These are phyloP conservation scores for Dasysyrphus tricinctus DNA, from an alignment of 2,888 invertebrate species.

Conservation along the genomic window DNA sequence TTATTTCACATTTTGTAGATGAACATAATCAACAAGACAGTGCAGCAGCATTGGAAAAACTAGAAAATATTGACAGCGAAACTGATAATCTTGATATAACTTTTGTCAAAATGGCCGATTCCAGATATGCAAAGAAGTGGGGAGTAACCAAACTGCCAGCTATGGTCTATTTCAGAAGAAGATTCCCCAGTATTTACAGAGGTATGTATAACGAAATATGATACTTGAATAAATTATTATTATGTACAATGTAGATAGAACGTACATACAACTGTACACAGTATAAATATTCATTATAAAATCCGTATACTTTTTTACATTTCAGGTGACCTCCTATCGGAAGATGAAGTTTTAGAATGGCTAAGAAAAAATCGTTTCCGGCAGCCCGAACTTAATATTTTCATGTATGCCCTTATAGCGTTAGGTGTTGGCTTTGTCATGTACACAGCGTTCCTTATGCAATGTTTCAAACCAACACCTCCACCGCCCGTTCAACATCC, in stretches of 20 bases:
- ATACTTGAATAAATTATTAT: not conserved
- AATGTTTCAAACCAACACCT: constrained; percentile 92
- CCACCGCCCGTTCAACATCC: constrained; percentile 85
- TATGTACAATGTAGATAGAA: no score
- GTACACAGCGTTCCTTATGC: constrained; percentile 95
- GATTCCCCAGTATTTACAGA: constrained; percentile 96
- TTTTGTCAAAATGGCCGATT: constrained; percentile 96
- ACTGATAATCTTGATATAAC: constrained; percentile 97
- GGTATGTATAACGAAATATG: constrained; percentile 85
- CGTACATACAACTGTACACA: no score
- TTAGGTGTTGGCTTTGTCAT: constrained; percentile 93
- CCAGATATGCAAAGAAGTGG: constrained; percentile 96
- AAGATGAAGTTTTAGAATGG: constrained; percentile 95
- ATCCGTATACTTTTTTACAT: not conserved
- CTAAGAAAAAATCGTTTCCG: constrained; percentile 95
- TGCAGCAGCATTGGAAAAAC: constrained; percentile 90
- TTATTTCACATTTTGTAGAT: constrained; percentile 84
- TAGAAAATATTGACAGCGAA: constrained; percentile 97
- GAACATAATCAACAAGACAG: constrained; percentile 92
- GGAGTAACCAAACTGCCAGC: constrained; percentile 96
- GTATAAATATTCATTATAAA: not conserved
- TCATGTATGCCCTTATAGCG: constrained; percentile 96
- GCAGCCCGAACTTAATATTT: constrained; percentile 95
- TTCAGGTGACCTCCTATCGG: constrained; percentile 91
- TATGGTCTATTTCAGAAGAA: constrained; percentile 94